Conservation (phyloP, 2,113 vertebrate species). For the Oceanites oceanicus region DNA sequence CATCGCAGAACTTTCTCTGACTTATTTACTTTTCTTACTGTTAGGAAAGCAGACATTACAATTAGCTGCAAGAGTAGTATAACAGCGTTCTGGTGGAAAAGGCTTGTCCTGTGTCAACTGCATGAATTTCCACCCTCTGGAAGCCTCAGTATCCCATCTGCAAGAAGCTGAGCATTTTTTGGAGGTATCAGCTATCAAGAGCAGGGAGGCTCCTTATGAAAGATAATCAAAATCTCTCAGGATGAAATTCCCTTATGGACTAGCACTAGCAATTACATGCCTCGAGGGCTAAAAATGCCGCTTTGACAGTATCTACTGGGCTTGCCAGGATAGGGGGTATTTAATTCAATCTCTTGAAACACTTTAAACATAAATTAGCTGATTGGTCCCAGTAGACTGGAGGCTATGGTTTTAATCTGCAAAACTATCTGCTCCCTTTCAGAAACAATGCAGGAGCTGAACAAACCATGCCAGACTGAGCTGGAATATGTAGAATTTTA, state of each 20-base stretch:
- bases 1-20: background rate
- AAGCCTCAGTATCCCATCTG: background rate
- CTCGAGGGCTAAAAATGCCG: background rate
- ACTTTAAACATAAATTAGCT: slow-evolving; percentile 4
- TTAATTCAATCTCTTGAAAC: slow-evolving; percentile 7
- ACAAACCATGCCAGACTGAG: background rate
- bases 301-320: background rate
- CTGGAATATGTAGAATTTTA: background rate
- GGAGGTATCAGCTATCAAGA: background rate
- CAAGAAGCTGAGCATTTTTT: background rate
- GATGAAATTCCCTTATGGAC: background rate
- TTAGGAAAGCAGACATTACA: background rate
- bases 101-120: background rate
- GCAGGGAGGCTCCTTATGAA: background rate
- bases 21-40: background rate
- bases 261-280: background rate
- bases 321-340: background rate
- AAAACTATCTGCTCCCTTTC: background rate
- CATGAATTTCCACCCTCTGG: background rate
- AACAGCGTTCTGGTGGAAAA: background rate
- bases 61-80: background rate
- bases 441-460: background rate
- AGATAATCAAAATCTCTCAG: background rate
- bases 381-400: background rate
- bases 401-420: background rate